Percentiles rank a stretch among this genome's conserved stretches.
These are phyloP conservation scores for Mechanitis messenoides DNA, from an alignment of 2,888 invertebrate species.

Conservation along the genomic window DNA sequence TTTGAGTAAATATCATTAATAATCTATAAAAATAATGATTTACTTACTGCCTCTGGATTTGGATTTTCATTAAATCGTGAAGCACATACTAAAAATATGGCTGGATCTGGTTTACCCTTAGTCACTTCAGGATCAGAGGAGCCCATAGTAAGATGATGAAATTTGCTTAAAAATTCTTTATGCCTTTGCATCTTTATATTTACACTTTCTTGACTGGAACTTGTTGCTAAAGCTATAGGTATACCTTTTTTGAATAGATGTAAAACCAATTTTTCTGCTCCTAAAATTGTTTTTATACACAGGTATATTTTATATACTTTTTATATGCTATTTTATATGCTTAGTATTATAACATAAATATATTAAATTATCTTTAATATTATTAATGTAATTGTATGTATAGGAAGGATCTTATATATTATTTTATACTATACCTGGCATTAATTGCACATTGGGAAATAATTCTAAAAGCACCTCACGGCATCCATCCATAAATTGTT, in stretches of 20 bases:
- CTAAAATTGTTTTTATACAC: slow-evolving; percentile 60
- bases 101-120: slow-evolving; percentile 91
- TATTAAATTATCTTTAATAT: no score
- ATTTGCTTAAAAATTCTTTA: slow-evolving; percentile 79
- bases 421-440: slow-evolving; percentile 78
- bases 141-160: slow-evolving; percentile 86
- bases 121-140: slow-evolving; percentile 89
- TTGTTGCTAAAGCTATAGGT: slow-evolving; percentile 92
- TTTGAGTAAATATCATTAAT: no score
- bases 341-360: background rate
- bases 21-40: background rate
- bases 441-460: slow-evolving; percentile 78
- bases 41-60: slow-evolving; percentile 73
- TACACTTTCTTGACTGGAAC: slow-evolving; percentile 84
- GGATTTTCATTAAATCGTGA: slow-evolving; percentile 82
- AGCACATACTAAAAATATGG: slow-evolving; percentile 88
- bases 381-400: background rate
- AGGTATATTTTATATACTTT: background rate
- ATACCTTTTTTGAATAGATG: slow-evolving; percentile 84
- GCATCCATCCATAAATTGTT: slow-evolving; percentile 79
- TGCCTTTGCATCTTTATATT: slow-evolving; percentile 81
- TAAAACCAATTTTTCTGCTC: slow-evolving; percentile 84
- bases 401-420: no score
- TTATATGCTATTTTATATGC: background rate
- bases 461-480: slow-evolving; percentile 70